A percentile compares a stretch with the other conserved stretches of the same genome.
These are phyloP conservation scores for Orthonevra nobilis DNA, from an alignment of 2,888 invertebrate species.

Conservation along the genomic window DNA sequence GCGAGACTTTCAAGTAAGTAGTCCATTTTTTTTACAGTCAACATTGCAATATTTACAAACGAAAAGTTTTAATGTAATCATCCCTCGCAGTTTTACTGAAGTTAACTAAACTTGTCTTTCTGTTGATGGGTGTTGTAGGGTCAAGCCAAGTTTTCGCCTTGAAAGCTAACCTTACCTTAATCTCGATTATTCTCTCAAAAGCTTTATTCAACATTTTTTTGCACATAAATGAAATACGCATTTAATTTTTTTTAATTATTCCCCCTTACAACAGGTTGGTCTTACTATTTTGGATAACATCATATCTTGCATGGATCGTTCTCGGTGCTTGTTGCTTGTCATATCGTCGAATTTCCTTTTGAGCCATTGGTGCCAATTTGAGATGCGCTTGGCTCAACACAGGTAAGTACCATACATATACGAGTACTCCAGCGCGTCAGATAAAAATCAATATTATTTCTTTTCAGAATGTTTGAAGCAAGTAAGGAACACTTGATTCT, in stretches of 20 bases:
- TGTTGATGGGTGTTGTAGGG: no score
- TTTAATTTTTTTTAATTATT: neutral
- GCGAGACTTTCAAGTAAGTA: conserved; percentile 84
- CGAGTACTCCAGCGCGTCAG: neutral
- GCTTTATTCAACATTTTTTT: no score
- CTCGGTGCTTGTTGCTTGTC: conserved; percentile 84
- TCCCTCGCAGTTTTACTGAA: no score
- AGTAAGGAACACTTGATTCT: conserved; percentile 84
- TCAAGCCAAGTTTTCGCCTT: no score
- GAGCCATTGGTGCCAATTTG: conserved; percentile 88
- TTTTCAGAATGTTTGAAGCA: conserved; percentile 82
- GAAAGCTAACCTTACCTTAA: no score
- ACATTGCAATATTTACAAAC: no score
- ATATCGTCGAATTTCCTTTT: conserved; percentile 84
- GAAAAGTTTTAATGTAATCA: no score
- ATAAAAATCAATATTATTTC: neutral
- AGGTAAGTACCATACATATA: conserved; percentile 79
- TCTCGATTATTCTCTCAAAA: no score
- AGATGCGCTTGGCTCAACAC: conserved; percentile 86
- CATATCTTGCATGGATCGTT: conserved; percentile 85
- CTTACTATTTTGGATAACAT: conserved; percentile 86
- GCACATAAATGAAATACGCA: no score
- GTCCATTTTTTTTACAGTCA: no score
- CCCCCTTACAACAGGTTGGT: conserved; percentile 81
- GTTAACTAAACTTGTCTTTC: no score